Conservation (phyloP, 2,113 vertebrate genomes). For the Cyrtonyx montezumae region DNA sequence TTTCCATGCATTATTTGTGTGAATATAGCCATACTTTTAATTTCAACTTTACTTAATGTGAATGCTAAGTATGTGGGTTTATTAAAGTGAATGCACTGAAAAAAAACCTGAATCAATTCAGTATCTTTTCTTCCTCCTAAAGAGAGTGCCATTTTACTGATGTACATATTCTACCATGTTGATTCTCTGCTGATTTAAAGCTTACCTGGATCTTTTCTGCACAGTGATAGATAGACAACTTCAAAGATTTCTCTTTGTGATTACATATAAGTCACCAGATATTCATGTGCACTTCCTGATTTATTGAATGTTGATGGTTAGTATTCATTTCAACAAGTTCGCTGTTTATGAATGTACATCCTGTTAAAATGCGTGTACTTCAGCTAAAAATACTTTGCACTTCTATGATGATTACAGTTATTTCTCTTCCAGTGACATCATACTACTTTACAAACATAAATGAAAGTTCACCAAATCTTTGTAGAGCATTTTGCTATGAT, state of each 20-base stretch:
- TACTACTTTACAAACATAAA: neutral
- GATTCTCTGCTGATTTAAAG: conserved; percentile 18
- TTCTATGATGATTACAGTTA: neutral
- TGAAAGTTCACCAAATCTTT: conserved; percentile 1
- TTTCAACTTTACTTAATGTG: conserved; percentile 9
- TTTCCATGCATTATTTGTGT: neutral
- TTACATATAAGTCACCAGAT: conserved; percentile 6
- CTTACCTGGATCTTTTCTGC: neutral
- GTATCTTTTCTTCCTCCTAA: neutral
- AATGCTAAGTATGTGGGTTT: neutral
- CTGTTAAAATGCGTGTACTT: neutral
- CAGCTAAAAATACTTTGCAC: neutral
- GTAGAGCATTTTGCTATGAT: neutral
- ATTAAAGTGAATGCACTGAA: neutral
- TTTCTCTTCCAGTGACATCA: conserved; percentile 7
- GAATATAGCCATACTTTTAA: neutral
- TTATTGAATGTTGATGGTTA: neutral
- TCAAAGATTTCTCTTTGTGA: neutral
- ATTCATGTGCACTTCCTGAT: neutral
- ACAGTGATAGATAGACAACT: neutral
- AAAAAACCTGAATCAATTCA: neutral
- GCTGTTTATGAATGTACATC: neutral
- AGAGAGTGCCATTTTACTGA: neutral
- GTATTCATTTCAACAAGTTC: neutral
- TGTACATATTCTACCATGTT: neutral